Base-by-base conservation (phyloP, 2,113 vertebrate species). In the Anhinga anhinga region DNA sequence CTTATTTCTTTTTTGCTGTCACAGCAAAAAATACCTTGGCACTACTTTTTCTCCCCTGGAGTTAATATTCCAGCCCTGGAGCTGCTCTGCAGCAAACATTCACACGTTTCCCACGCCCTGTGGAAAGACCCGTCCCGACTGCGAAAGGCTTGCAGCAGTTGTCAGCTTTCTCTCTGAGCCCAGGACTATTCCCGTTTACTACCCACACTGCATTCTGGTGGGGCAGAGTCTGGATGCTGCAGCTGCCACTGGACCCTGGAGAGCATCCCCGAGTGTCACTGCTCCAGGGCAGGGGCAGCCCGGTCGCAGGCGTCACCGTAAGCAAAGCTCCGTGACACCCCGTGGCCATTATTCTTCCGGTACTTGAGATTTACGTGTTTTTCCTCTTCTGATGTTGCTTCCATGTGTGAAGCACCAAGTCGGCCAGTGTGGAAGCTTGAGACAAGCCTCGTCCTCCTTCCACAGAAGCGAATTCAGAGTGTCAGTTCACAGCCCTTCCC, bases 281-380 rank as follows among this genome's bases (percentile, higher is more conserved):
- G 36, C 12, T 40, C 20, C 38, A 16, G 61, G 17, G 34, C 16
- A 50, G 38, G n/a, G 79, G 26, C 62, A 47, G 50, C 34, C 23
- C 0, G 13, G 42, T 9, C 30, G 9, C 22, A 6, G 32, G 16
- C 3, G 20, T 40, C 29, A 10, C 36, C 30, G 17, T 2, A 2
- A 30, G 45, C 45, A 34, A 34, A 85, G 36, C 56, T 38, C 50
- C 6, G 30, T 44, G 80, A 32, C 20, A 11, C 4, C 82, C 53
- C 29, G 12, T 0, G 2, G 45, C 8, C 3, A 0, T 22, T 44
- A 4, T 27, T 8, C 44, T 2, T 3, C 5, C 0, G 1, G n/a
- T 10, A 3, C 3, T 25, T 30, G 15, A 72, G 10, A 15, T 34
- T 19, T 21, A 8, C 3, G 8, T 21, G 9, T 8, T 66, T 56